Base-by-base conservation (phyloP, 2,113 vertebrate species). In the Cairina moschata region DNA sequence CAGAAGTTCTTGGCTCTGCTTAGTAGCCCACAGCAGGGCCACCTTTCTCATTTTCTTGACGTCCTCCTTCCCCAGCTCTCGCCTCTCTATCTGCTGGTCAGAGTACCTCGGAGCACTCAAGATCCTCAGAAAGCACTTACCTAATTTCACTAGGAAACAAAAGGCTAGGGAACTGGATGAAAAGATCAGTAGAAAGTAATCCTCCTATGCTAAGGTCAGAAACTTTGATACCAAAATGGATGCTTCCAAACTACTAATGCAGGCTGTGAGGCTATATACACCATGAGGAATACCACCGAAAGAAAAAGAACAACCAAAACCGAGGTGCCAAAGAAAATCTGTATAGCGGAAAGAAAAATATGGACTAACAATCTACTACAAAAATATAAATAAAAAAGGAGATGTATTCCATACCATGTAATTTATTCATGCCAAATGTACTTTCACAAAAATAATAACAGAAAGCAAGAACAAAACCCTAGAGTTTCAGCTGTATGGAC, bases 1-100 rank as follows among this genome's bases (percentile, higher is more conserved):
- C 0, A 44, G 23, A 55, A n/a, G 20, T 18, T 60, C 48, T n/a
- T 2, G 0, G 9, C 8, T 40, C 17, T 1, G 3, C 34, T 54
- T 4, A 9, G 44, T 48, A 14, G 31, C n/a, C 17, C 21, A n/a
- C 65, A 78, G 13, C 31, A 3, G 6, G 4, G 16, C 5, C 56
- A 81, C 34, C 29, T 38, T 62, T 54, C n/a, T 65, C 40, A 29
- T 15, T 44, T n/a, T 86, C 10, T 25, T 13, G 9, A 71, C 18
- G 40, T 87, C 13, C 13, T 78, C n/a, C 52, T 52, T 42, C 52
- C 18, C 54, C 84, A 75, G 44, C 7, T 23, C 60, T 16, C 60
- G 20, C 40, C 50, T 13, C 42, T 36, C 56, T 22, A 40, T 26
- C 31, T 22, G 10, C 46, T 21, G 10, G 36, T 23, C 1, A 29